phyloP scores from a whole-genome alignment of 1,140 invertebrate species.

The Phocides pigmalion region DNA sequence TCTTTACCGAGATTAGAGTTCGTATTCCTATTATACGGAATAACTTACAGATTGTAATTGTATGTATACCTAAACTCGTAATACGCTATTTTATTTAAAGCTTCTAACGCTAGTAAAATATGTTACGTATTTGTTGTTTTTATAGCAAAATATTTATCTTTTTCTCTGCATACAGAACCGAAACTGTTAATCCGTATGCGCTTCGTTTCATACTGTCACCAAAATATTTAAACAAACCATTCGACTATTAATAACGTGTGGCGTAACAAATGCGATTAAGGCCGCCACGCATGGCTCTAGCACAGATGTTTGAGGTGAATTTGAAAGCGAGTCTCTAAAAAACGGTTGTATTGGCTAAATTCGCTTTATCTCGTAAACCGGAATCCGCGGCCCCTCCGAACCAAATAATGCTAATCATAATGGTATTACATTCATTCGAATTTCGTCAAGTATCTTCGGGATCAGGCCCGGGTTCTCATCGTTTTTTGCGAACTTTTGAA shows the following conservation, averaged over 20 bases:
- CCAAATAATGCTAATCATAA: conserved; percentile 80
- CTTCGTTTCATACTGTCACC: conserved; percentile 43
- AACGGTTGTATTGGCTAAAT: conserved; percentile 70
- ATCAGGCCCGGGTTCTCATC: conserved; percentile 57
- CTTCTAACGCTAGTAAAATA: too few species aligned
- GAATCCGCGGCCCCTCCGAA: conserved; percentile 69
- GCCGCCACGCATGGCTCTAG: conserved; percentile 52
- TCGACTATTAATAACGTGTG: conserved; percentile 73
- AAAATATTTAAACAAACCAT: conserved; percentile 79
- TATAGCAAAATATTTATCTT: neutral
- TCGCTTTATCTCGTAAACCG: conserved; percentile 77
- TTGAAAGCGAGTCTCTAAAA: conserved; percentile 69
- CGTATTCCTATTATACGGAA: too few species aligned
- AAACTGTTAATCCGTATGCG: conserved; percentile 22
- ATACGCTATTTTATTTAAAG: too few species aligned
- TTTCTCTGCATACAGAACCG: conserved; percentile 14
- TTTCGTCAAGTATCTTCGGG: conserved; percentile 72
- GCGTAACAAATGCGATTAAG: conserved; percentile 80
- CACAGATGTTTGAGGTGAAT: conserved; percentile 75
- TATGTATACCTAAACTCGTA: too few species aligned
- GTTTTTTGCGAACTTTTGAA: conserved; percentile 58
- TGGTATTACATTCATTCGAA: conserved; percentile 80
- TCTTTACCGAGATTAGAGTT: too few species aligned
- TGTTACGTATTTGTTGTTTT: too few species aligned
- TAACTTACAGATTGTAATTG: too few species aligned